Evolutionary conservation across 1,140 invertebrate genomes (phyloP).

Genomic region (Sycobia sp.): DNA sequence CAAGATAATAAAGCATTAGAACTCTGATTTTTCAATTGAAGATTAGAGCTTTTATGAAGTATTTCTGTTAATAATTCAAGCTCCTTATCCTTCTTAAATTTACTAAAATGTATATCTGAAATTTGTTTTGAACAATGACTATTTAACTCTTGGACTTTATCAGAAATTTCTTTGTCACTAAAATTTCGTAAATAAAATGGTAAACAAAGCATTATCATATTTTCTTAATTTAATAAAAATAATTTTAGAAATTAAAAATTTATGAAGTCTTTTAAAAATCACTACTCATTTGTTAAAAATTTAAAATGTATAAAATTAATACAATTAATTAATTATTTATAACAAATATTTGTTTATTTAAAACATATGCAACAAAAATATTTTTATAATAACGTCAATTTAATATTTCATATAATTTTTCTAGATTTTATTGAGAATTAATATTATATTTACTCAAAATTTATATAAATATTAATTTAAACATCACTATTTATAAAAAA

Average conservation of each 20-base stretch:
- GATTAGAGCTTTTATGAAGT: conserved; percentile 34
- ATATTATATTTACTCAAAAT: too few relatives aligned
- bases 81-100: conserved; percentile 33
- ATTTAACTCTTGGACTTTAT: conserved; percentile 33
- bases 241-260: too few relatives aligned
- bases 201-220: conserved; percentile 35
- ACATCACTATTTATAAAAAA: too few relatives aligned
- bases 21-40: conserved; percentile 39
- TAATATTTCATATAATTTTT: too few relatives aligned
- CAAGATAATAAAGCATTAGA: conserved; percentile 39
- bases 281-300: conserved; percentile 13
- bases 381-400: too few relatives aligned
- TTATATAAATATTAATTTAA: too few relatives aligned
- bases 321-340: too few relatives aligned
- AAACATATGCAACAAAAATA: too few relatives aligned
- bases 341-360: too few relatives aligned
- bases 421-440: too few relatives aligned
- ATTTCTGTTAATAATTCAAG: conserved; percentile 36
- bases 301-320: not conserved
- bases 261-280: too few relatives aligned
- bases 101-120: not conserved
- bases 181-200: conserved; percentile 27
- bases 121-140: not conserved
- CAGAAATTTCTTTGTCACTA: conserved; percentile 29
- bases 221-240: not conserved